Evolutionary conservation across 2,888 invertebrate species (phyloP), one percentile per base, ranked within the genome.

Genomic region (Oscheius onirici): DNA sequence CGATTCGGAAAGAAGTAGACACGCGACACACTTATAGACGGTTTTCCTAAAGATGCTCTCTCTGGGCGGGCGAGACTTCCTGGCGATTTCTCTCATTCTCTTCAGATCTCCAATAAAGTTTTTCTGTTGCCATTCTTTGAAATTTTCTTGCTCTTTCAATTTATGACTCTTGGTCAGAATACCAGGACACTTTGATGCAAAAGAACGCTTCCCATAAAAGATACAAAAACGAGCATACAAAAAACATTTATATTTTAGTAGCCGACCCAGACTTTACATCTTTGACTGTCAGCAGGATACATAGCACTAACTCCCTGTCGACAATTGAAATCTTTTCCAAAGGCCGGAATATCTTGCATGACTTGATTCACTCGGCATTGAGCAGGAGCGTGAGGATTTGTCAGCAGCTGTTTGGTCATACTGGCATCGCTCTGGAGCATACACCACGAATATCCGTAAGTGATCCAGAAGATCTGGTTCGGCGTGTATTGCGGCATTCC

Each of bases 381-480:
- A 2, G 77, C 83, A 10, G 85, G 85, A 2, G 85, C 74, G 63
- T 85, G 85, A 10, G 80, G 79, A 51, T 85, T 84, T 34, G 84
- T 85, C 54, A 84, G 74, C 20, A 84, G 73, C 73, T 78, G 81
- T 43, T 75, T 72, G 26, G 80, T 81, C 6, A 83, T 34, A 41
- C 70, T 79, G 1, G 26, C 69, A 15, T 75, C 73, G 15, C 73
- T 67, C 73, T 82, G 82, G 20, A 79, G 76, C 80, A 83, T 82
- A 65, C 83, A 84, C 83, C 84, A 84, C 10, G 81, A 81, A 67
- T 77, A 82, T 22, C 83, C 84, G 63, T 85, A 85, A 1, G 83
- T 81, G 17, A 85, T 82, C 85, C 85, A 85, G 80, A 85, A 85
- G 72, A 85, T 79, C 71, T 85, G 85, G 63, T 84, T 85, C 13